These are phyloP conservation scores for Delphinapterus leucas DNA, from an alignment of 2,113 vertebrate genomes.

Conservation along the genomic window DNA sequence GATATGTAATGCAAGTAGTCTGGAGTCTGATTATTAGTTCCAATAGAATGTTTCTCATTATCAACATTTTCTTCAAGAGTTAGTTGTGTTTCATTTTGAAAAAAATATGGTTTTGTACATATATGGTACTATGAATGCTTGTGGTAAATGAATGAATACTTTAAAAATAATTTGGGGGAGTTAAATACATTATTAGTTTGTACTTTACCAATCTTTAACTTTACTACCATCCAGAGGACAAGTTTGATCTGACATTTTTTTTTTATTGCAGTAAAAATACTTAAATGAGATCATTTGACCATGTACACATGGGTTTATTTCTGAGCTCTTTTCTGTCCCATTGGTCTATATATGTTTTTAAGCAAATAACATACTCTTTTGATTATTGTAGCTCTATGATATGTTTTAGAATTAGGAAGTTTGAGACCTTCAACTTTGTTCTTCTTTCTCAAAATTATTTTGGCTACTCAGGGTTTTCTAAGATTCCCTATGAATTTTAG, in stretches of 20 bases:
- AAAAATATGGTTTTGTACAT: background rate
- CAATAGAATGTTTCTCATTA: background rate
- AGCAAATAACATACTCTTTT: background rate
- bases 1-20: background rate
- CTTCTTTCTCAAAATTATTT: background rate
- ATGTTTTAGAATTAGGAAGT: background rate
- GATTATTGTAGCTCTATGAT: background rate
- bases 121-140: background rate
- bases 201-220: background rate
- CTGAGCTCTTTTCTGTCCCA: background rate
- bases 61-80: background rate
- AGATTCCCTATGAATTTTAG: background rate
- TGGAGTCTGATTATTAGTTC: background rate
- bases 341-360: background rate
- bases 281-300: background rate
- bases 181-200: background rate
- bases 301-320: background rate
- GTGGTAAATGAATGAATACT: background rate
- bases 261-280: background rate
- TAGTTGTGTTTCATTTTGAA: background rate
- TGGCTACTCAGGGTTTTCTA: background rate
- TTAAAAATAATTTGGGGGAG: background rate
- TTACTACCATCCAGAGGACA: background rate
- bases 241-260: background rate
- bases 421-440: background rate